A percentile compares a stretch with the other conserved stretches of the same genome.
phyloP scores from a whole-genome alignment of 2,888 invertebrate genomes.

The Chrysolina haemoptera region DNA sequence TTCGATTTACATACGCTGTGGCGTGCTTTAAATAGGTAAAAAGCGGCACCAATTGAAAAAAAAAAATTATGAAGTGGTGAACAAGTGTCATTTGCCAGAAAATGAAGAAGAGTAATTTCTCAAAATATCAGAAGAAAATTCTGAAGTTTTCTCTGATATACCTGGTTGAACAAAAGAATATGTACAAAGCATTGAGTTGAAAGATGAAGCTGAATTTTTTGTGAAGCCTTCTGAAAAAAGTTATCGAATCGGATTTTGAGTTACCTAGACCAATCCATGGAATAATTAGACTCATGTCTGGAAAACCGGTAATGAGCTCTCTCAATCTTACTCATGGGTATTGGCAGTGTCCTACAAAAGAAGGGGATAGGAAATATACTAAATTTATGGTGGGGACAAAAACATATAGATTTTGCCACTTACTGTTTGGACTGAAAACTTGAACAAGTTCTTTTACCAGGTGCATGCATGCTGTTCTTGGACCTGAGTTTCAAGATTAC shows the following conservation, averaged over 20 bases:
- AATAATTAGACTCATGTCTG: constrained; percentile 22
- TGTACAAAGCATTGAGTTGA: constrained; percentile 22
- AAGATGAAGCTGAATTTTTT: constrained; percentile 20
- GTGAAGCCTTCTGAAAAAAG: constrained; percentile 27
- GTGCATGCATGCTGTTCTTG: constrained; percentile 37
- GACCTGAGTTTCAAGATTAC: constrained; percentile 43
- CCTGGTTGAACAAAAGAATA: constrained; percentile 31
- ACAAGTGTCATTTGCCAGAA: too few relatives aligned
- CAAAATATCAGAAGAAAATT: too few relatives aligned
- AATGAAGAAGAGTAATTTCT: too few relatives aligned
- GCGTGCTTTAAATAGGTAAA: too few relatives aligned
- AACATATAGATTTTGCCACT: constrained; percentile 31
- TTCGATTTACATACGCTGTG: too few relatives aligned
- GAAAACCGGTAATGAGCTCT: constrained; percentile 12
- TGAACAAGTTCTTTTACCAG: neutral
- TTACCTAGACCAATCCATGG: constrained; percentile 13
- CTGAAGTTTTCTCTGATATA: neutral
- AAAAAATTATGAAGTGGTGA: too few relatives aligned
- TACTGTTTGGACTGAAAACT: neutral
- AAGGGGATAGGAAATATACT: constrained; percentile 21
- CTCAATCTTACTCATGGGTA: constrained; percentile 24
- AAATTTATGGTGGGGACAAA: constrained; percentile 48
- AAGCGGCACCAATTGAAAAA: too few relatives aligned
- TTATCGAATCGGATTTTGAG: constrained; percentile 32
- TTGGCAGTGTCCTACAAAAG: constrained; percentile 38